Percentiles rank a stretch among this genome's conserved stretches.
phyloP scores from a whole-genome alignment of 2,888 invertebrate species.

The Melinaea marsaeus region DNA sequence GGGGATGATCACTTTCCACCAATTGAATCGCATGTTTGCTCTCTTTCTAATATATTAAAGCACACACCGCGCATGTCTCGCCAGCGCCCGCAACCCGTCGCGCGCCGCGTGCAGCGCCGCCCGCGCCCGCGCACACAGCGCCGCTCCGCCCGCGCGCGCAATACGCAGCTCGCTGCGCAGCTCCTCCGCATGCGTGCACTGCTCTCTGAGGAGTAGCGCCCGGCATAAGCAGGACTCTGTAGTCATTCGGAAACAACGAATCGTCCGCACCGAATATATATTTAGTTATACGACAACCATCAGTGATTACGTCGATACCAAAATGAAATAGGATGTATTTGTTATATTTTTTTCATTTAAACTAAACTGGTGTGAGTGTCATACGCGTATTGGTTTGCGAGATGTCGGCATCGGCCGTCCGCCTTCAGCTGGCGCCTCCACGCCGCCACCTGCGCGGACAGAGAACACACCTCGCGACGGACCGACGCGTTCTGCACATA shows the following conservation, averaged over 20 bases:
- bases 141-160: conserved; percentile 54
- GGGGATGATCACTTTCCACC: too few species aligned
- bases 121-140: conserved; percentile 53
- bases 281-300: too few species aligned
- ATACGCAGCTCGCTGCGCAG: conserved; percentile 43
- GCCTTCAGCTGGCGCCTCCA: conserved; percentile 42
- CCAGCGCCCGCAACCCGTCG: conserved; percentile 34
- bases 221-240: neutral
- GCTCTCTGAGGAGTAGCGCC: neutral
- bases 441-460: conserved; percentile 39
- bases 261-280: too few species aligned
- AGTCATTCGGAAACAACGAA: too few species aligned
- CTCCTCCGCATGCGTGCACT: conserved; percentile 38
- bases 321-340: too few species aligned
- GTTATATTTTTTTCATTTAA: neutral
- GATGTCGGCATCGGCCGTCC: conserved; percentile 20
- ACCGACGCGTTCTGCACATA: conserved; percentile 39
- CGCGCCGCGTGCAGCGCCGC: conserved; percentile 46
- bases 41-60: too few species aligned
- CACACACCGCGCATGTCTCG: conserved; percentile 31
- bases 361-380: neutral
- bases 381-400: neutral
- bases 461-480: conserved; percentile 39
- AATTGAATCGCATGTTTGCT: too few species aligned
- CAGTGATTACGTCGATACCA: too few species aligned